These are phyloP conservation scores for Zaprionus bogoriensis DNA, from an alignment of 2,888 invertebrate genomes.

Conservation along the genomic window DNA sequence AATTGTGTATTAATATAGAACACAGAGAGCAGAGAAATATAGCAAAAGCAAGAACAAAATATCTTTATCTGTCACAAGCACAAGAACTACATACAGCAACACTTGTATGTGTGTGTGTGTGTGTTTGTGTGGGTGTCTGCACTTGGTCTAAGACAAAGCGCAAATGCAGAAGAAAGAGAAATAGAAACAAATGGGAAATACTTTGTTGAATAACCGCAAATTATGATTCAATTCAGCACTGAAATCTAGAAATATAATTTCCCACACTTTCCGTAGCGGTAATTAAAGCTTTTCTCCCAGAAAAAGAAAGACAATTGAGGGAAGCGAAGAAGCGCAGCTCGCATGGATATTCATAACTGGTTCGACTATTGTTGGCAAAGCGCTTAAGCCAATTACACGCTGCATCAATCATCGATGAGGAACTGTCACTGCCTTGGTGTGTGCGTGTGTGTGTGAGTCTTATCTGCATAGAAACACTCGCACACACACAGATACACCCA, in stretches of 20 bases:
- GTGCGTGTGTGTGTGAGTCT: conserved; percentile 6
- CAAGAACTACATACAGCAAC: conserved; percentile 28
- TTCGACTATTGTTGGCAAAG: conserved; percentile 37
- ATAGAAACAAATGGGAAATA: conserved; percentile 1
- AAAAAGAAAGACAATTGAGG: not conserved
- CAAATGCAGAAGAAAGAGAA: conserved; percentile 13
- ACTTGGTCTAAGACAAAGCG: conserved; percentile 2
- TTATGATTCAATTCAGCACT: too few species aligned
- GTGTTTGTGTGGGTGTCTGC: not conserved
- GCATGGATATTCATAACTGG: conserved; percentile 34
- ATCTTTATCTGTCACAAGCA: conserved; percentile 57
- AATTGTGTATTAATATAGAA: conserved; percentile 70
- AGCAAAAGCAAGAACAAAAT: conserved; percentile 1
- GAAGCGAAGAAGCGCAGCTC: not conserved
- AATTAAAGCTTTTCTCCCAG: too few species aligned
- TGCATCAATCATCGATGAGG: conserved; percentile 62
- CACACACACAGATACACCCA: not conserved
- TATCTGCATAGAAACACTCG: conserved; percentile 21
- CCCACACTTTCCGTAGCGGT: not conserved
- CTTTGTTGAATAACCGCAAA: not conserved
- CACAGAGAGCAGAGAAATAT: conserved; percentile 27
- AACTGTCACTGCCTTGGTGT: too few species aligned
- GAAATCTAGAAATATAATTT: too few species aligned
- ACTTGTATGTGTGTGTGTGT: conserved; percentile 20
- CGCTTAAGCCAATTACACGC: conserved; percentile 71